Conservation (phyloP, 2,113 vertebrate species). For the Festucalex cinctus region DNA sequence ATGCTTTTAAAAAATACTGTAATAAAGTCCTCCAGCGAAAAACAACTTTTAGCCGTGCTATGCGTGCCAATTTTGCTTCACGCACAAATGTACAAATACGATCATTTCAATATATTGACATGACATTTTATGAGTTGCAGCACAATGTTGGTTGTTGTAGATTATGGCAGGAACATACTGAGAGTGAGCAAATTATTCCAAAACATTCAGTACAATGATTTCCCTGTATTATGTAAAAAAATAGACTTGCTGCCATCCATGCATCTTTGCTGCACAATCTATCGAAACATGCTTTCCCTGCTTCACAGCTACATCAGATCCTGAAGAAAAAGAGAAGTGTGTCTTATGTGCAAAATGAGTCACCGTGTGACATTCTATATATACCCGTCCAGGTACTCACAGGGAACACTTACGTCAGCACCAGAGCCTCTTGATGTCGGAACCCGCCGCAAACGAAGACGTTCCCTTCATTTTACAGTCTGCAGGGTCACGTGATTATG, state of each 20-base stretch:
- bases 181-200: not conserved
- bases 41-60: not conserved
- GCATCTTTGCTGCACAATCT: not conserved
- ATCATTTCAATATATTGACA: not conserved
- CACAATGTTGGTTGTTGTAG: not conserved
- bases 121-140: not conserved
- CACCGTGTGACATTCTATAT: conserved; percentile 25
- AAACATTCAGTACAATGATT: not conserved
- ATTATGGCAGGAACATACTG: not conserved
- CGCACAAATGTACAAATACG: not conserved
- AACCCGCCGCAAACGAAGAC: conserved; percentile 25
- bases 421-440: conserved; percentile 18
- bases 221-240: too few species aligned
- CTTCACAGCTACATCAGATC: conserved; percentile 34
- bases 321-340: conserved; percentile 23
- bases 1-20: conserved; percentile 18
- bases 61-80: conserved; percentile 8
- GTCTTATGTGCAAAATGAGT: conserved; percentile 24
- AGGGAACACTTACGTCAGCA: conserved; percentile 15
- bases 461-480: conserved; percentile 14
- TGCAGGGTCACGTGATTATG: conserved; percentile 16
- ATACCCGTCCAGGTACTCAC: conserved; percentile 14
- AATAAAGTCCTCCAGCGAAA: conserved; percentile 24
- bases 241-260: not conserved
- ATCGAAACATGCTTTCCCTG: not conserved